Evolutionary conservation across 2,113 vertebrate genomes (phyloP).

Genomic region (Hoplias malabaricus): DNA sequence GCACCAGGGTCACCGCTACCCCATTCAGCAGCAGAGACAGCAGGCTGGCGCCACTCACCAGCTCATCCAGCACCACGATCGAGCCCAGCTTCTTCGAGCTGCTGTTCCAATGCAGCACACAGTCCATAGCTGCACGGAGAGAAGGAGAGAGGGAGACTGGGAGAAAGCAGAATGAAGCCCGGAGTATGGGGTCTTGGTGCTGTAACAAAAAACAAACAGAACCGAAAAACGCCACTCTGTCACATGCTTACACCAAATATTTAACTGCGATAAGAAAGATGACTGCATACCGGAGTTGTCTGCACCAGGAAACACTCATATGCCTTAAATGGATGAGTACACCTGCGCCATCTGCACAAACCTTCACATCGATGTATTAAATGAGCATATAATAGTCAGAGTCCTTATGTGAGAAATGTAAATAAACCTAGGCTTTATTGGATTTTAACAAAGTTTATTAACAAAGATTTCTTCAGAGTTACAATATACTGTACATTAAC

Average conservation of each 20-base stretch:
- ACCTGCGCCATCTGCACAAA: background rate
- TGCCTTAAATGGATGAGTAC: background rate
- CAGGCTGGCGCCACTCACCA: background rate
- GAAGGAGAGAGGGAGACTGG: constrained; percentile 3
- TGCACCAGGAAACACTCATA: background rate
- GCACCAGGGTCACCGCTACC: background rate
- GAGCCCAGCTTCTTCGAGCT: background rate
- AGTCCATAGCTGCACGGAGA: background rate
- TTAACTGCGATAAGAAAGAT: background rate
- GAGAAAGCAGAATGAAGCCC: background rate
- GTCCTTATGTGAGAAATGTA: too few relatives aligned
- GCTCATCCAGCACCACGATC: background rate
- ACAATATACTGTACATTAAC: too few relatives aligned
- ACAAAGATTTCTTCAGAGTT: too few relatives aligned
- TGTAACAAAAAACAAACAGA: background rate
- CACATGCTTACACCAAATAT: background rate
- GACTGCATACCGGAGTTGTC: background rate
- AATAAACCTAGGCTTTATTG: too few relatives aligned
- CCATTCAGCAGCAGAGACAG: background rate
- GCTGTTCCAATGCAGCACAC: background rate
- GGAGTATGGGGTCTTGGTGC: background rate
- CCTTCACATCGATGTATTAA: background rate
- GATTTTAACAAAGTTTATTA: too few relatives aligned
- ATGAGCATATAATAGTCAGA: background rate
- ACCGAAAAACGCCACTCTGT: background rate